phyloP scores from a whole-genome alignment of 2,888 invertebrate genomes.

The Pachliopta kotzebuea region DNA sequence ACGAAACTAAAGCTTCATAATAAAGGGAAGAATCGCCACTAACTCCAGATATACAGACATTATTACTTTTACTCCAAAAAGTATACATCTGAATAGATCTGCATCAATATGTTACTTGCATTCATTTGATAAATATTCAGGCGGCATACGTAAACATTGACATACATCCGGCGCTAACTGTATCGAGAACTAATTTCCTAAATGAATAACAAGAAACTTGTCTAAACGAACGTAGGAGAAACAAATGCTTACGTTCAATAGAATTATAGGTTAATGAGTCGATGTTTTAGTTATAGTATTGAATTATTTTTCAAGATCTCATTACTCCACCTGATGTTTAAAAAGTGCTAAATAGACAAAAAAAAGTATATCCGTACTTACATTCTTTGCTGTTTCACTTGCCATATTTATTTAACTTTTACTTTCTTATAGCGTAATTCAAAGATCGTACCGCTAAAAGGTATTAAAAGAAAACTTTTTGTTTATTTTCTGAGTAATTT shows the following conservation, averaged over 20 bases:
- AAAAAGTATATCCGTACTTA: slow-evolving; percentile 56
- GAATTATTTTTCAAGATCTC: neutral
- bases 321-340: neutral
- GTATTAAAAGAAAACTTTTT: neutral
- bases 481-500: slow-evolving; percentile 9
- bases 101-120: slow-evolving; percentile 33
- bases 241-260: neutral
- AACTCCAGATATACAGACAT: neutral
- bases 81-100: slow-evolving; percentile 4
- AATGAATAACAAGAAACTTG: slow-evolving; percentile 28
- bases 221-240: neutral
- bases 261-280: neutral
- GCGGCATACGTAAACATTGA: slow-evolving; percentile 51
- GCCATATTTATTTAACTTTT: slow-evolving; percentile 66
- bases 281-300: neutral
- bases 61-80: neutral
- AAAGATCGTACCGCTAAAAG: neutral
- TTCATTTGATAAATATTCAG: slow-evolving; percentile 51
- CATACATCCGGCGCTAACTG: slow-evolving; percentile 59
- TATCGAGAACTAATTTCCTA: slow-evolving; percentile 48
- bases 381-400: slow-evolving; percentile 81
- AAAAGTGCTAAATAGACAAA: neutral
- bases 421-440: slow-evolving; percentile 6
- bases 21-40: slow-evolving; percentile 16
- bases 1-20: slow-evolving; percentile 19